A percentile compares a stretch with the other conserved stretches of the same genome.
Evolutionary conservation across 2,888 invertebrate genomes (phyloP).

Genomic region (Bhutanitis thaidina): DNA sequence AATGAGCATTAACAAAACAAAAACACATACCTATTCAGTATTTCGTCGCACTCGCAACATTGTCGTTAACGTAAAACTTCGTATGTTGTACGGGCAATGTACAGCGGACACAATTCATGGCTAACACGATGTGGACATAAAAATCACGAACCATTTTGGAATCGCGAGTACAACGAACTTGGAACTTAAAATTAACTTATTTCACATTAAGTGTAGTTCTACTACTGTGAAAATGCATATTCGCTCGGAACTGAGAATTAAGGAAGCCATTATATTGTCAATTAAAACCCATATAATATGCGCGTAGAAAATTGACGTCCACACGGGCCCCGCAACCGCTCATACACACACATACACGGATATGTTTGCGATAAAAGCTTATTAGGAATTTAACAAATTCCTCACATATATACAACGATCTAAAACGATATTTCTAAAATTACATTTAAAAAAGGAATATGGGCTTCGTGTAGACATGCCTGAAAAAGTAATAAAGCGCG

Average conservation of each 20-base stretch:
- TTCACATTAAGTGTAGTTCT: constrained; percentile 51
- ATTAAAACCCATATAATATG: constrained; percentile 20
- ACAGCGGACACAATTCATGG: background rate
- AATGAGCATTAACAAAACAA: constrained; percentile 77
- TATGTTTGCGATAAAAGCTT: constrained; percentile 78
- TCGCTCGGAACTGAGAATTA: constrained; percentile 30
- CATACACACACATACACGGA: constrained; percentile 59
- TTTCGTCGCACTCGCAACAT: constrained; percentile 40
- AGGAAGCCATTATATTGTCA: constrained; percentile 27
- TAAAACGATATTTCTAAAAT: constrained; percentile 47
- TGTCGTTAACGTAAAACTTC: constrained; percentile 15
- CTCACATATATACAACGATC: constrained; percentile 43
- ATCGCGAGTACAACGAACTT: constrained; percentile 46
- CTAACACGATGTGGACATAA: background rate
- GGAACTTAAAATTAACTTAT: constrained; percentile 59
- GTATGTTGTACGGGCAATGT: constrained; percentile 6
- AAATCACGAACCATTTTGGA: constrained; percentile 30
- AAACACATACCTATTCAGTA: constrained; percentile 42
- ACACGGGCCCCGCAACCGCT: constrained; percentile 17
- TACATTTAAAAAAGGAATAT: constrained; percentile 55
- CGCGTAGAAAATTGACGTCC: constrained; percentile 33
- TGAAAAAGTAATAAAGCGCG: constrained; percentile 37
- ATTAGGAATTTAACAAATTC: constrained; percentile 50
- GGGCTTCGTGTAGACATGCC: constrained; percentile 50
- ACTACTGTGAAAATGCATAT: constrained; percentile 39